Evolutionary conservation across 2,797 vertebrate genomes (phyloP).

Genomic region (Pipistrellus pipistrellus): DNA sequence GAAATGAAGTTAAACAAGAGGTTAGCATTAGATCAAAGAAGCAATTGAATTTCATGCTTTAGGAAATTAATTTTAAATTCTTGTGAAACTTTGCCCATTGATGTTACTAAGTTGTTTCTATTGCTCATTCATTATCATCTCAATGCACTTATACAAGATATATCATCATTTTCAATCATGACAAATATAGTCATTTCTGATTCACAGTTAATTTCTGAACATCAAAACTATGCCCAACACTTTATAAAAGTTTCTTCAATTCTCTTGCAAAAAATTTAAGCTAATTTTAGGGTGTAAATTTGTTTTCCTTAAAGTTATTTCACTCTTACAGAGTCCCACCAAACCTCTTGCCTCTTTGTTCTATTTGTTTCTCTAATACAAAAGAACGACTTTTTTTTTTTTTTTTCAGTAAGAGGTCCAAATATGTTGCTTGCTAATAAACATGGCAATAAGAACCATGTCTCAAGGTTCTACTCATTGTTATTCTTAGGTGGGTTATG

Average conservation of each 20-base stretch:
- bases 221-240: background rate
- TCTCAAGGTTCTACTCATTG: background rate
- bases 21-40: background rate
- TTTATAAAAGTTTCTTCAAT: background rate
- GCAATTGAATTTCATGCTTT: background rate
- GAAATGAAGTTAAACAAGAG: background rate
- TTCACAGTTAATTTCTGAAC: slow-evolving; percentile 11
- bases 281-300: background rate
- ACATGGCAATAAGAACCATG: background rate
- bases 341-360: background rate
- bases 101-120: background rate
- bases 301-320: slow-evolving; percentile 46
- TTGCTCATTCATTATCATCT: background rate
- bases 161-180: background rate
- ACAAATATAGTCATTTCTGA: background rate
- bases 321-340: background rate
- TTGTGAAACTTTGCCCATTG: background rate
- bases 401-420: background rate
- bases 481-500: background rate
- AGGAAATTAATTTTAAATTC: background rate
- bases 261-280: background rate
- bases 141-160: background rate
- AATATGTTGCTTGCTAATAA: background rate
- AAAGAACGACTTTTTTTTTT: background rate
- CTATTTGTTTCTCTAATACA: background rate